Base-by-base conservation (phyloP, 2,888 invertebrate species). In the Ypsolopha sequella region DNA sequence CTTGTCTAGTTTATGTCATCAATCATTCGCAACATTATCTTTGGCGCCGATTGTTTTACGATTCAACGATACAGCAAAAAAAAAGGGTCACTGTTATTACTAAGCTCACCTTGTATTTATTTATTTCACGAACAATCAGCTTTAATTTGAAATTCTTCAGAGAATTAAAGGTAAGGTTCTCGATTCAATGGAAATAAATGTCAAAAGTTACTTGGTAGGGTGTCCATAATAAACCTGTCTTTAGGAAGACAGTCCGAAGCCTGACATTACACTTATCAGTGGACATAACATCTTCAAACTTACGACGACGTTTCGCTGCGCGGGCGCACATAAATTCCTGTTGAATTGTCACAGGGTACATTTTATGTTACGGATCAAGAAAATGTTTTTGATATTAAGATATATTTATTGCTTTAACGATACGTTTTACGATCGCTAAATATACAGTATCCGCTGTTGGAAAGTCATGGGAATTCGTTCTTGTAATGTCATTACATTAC, bases 301-400 rank as follows among this genome's bases (percentile, higher is more conserved):
- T 84, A 85, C 81, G 82, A 84, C 80, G 71, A 73, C 70, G 69
- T 71, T 71, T 59, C 63, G 66, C 68, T 63, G 68, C 73, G 71
- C 74, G 69, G n/a, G 33, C 68, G 72, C 69, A 73, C 72, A 80
- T 84, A 85, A 84, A 82, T 80, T 80, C 64, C 66, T 75, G 76
- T 38, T 72, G 73, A 63, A 78, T 77, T 76, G 81, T 80, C 81
- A 79, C 68, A 67, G 61, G 64, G 67, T 68, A 71, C 76, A 80
- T 81, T 84, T 82, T 80, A 81, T 82, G 80, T 75, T 73, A 75
- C 80, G 71, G 80, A 85, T 85, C 84, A 81, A 77, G 80, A 74
- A 79, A 80, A 84, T 80, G 78, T 81, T 79, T 78, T 80, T 81
- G 79, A 81, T 84, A 84, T 79, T 80, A 76, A 72, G 74, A 76